These are phyloP conservation scores for Zingel zingel DNA, from an alignment of 2,113 vertebrate species.

Conservation along the genomic window DNA sequence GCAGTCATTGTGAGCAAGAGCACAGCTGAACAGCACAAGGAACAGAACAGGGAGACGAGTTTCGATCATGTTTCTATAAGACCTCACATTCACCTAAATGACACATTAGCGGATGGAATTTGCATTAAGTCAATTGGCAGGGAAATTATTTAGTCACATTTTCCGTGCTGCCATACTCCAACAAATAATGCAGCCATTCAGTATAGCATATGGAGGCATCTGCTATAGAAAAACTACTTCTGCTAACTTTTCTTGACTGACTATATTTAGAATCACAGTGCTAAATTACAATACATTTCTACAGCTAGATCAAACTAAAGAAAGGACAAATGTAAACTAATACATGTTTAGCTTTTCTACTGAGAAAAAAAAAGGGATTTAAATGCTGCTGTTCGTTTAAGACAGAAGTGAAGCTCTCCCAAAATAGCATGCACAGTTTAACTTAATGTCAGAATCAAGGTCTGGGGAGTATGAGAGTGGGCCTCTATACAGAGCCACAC, in stretches of 20 bases:
- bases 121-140: constrained; percentile 15
- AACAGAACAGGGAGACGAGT: not conserved
- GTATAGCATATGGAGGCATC: not conserved
- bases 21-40: not conserved
- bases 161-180: constrained; percentile 23
- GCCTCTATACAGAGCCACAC: constrained; percentile 54
- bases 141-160: constrained; percentile 41
- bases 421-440: constrained; percentile 65
- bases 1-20: not conserved
- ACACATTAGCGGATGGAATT: not conserved
- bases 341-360: not conserved
- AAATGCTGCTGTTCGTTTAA: constrained; percentile 44
- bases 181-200: constrained; percentile 35
- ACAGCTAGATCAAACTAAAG: not conserved
- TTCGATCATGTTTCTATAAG: not conserved
- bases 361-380: not conserved
- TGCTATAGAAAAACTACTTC: not conserved
- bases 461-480: constrained; percentile 19
- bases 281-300: not conserved
- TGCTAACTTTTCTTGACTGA: not conserved
- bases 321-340: not conserved
- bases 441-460: constrained; percentile 44
- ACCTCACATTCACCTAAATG: constrained; percentile 7
- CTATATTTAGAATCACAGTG: not conserved
- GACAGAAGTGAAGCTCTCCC: constrained; percentile 34